Percentiles rank a stretch among this genome's conserved stretches.
Evolutionary conservation across 2,113 vertebrate species (phyloP).

Genomic region (Azemiops feae): DNA sequence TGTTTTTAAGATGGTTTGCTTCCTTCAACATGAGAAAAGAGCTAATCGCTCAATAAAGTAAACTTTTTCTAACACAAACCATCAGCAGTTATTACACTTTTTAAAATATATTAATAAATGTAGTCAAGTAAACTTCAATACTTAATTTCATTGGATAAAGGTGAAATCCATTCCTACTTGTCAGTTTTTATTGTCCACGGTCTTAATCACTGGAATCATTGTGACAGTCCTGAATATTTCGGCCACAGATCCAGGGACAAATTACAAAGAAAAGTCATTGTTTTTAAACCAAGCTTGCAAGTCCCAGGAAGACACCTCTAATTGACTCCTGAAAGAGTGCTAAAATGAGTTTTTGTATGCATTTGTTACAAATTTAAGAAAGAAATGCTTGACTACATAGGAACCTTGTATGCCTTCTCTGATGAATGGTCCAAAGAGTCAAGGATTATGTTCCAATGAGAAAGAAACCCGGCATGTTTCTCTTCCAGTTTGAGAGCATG

Average conservation of each 20-base stretch:
- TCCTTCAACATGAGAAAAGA: background rate
- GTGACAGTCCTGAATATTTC: background rate
- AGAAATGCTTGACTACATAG: background rate
- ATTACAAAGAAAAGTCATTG: background rate
- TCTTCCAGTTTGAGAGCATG: slow-evolving; percentile 88
- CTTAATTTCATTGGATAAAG: background rate
- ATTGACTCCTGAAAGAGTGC: background rate
- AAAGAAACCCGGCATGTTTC: slow-evolving; percentile 70
- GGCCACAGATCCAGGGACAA: background rate
- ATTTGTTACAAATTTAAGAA: background rate
- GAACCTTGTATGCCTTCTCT: slow-evolving; percentile 66
- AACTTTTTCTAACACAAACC: background rate
- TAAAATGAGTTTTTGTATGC: background rate
- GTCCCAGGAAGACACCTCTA: background rate
- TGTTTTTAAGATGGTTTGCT: background rate
- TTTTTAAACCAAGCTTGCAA: background rate
- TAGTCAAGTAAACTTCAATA: too few species aligned
- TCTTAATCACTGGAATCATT: background rate
- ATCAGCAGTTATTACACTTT: background rate
- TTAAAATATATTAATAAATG: background rate
- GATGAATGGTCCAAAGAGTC: slow-evolving; percentile 74
- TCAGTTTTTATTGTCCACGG: background rate
- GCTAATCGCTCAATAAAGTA: background rate
- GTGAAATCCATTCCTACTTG: background rate
- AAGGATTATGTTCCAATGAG: slow-evolving; percentile 65